Evolutionary conservation across 2,888 invertebrate genomes (phyloP).

Genomic region (Parasteatoda lunata): DNA sequence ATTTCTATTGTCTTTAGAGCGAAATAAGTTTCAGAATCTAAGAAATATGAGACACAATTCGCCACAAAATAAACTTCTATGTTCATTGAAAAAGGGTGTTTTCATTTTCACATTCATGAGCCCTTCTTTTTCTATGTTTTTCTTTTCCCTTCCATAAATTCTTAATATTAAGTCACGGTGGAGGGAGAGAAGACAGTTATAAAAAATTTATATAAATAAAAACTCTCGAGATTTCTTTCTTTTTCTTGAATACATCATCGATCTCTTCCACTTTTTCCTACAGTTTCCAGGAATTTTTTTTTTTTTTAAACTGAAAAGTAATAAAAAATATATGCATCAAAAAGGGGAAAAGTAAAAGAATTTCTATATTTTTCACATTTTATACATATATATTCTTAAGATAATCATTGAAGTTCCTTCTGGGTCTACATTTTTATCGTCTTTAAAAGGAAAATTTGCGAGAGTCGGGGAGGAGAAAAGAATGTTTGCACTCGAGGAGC

Average conservation of each 20-base stretch:
- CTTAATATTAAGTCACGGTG: conserved; percentile 56
- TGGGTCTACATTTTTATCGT: conserved; percentile 61
- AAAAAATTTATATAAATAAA: conserved; percentile 63
- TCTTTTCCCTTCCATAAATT: conserved; percentile 22
- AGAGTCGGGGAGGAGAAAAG: not conserved
- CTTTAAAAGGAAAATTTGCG: conserved; percentile 44
- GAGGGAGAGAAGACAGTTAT: conserved; percentile 33
- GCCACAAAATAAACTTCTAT: too few species aligned
- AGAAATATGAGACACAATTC: too few species aligned
- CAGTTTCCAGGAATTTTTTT: conserved; percentile 18
- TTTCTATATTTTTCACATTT: conserved; percentile 35
- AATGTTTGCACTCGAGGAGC: conserved; percentile 10
- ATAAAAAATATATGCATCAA: conserved; percentile 27
- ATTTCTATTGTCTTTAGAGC: too few species aligned
- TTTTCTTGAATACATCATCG: conserved; percentile 53
- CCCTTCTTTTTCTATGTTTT: conserved; percentile 7
- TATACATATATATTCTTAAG: conserved; percentile 36
- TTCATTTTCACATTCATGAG: not conserved
- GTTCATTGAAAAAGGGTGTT: not conserved
- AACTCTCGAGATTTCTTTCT: conserved; percentile 40
- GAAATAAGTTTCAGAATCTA: too few species aligned
- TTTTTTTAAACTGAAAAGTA: not conserved
- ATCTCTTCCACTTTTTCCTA: conserved; percentile 21
- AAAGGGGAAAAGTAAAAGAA: conserved; percentile 37
- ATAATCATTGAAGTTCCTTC: conserved; percentile 54